Conservation (phyloP, 2,888 invertebrate species). For the Sepiola atlantica region DNA sequence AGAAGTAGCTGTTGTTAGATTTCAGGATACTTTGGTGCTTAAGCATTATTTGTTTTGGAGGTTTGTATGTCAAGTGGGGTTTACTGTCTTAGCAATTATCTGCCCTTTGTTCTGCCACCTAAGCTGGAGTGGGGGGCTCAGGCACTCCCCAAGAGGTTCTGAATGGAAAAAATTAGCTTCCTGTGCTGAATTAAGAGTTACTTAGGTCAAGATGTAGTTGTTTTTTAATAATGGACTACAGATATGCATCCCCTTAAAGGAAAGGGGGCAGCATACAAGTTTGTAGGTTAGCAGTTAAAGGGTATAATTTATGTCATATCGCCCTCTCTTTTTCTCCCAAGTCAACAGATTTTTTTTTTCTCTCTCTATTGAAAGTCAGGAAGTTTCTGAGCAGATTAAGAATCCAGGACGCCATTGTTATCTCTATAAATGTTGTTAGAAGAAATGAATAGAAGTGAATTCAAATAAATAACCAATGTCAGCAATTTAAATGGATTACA, state of each 20-base stretch:
- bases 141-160: background rate
- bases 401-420: background rate
- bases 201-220: background rate
- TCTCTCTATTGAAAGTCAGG: background rate
- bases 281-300: background rate
- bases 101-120: background rate
- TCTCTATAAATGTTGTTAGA: background rate
- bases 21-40: background rate
- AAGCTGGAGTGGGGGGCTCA: background rate
- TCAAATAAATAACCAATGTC: background rate
- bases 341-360: background rate
- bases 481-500: background rate
- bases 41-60: background rate
- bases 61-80: background rate
- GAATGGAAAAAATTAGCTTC: background rate
- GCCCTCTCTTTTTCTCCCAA: background rate
- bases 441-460: background rate
- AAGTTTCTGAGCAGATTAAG: background rate
- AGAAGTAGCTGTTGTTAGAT: background rate
- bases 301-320: background rate
- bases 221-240: background rate
- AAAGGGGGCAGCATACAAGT: background rate
- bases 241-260: background rate
- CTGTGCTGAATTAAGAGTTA: conserved; percentile 12
- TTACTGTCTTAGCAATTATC: background rate